phyloP scores from a whole-genome alignment of 2,113 vertebrate species.

The Tricholaema leucomelas region DNA sequence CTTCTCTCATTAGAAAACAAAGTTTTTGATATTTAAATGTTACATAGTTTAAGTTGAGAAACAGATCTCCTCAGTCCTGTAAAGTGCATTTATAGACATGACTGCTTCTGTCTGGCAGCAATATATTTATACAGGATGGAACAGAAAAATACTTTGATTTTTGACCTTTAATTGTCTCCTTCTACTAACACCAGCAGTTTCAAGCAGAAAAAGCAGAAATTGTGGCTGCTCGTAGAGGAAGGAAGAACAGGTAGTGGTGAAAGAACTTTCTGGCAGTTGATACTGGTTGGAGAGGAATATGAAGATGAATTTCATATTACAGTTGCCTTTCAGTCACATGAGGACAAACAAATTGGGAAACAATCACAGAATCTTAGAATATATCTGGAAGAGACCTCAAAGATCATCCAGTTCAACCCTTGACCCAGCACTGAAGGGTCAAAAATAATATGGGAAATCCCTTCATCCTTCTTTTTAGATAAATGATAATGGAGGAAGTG shows the following conservation, averaged over 20 bases:
- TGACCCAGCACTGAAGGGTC: too few relatives aligned
- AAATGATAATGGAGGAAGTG: neutral
- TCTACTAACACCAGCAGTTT: constrained; percentile 24
- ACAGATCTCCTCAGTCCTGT: neutral
- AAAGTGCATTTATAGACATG: constrained; percentile 60
- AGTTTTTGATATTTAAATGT: constrained; percentile 79
- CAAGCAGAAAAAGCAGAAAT: neutral
- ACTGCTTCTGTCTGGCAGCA: constrained; percentile 51
- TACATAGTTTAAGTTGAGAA: constrained; percentile 69
- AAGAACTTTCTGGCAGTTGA: neutral
- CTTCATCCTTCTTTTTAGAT: neutral
- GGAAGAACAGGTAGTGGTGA: neutral
- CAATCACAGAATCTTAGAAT: too few relatives aligned
- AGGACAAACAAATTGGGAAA: neutral
- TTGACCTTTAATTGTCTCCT: constrained; percentile 69
- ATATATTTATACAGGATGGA: constrained; percentile 29
- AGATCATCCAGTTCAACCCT: too few relatives aligned
- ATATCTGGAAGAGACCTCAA: too few relatives aligned
- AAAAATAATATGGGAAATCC: neutral
- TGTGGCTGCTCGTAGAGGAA: neutral
- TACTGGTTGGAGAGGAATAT: neutral
- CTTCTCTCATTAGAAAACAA: constrained; percentile 75
- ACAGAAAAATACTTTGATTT: constrained; percentile 58
- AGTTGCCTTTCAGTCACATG: neutral
- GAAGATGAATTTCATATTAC: neutral